Conservation (phyloP, 2,888 invertebrate species). For the Nymphalis urticae region DNA sequence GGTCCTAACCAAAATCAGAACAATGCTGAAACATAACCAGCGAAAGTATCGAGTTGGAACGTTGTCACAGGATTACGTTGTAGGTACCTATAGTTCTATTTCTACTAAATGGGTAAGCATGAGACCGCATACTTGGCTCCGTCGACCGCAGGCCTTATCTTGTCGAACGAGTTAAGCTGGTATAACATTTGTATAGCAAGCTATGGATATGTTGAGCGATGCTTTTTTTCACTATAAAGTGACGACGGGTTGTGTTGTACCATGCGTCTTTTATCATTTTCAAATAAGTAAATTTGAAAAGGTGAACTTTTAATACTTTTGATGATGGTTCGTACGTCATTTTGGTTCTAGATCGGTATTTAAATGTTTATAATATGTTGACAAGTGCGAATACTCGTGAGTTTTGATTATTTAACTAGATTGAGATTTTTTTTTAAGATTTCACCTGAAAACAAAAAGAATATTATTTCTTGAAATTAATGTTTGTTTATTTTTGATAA, state of each 20-base stretch:
- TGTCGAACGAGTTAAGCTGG: neutral
- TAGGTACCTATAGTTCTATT: conserved; percentile 10
- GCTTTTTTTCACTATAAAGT: neutral
- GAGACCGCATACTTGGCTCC: conserved; percentile 21
- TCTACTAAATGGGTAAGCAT: conserved; percentile 23
- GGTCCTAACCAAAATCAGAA: conserved; percentile 1
- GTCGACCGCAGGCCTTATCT: conserved; percentile 25
- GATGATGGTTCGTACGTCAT: too few relatives aligned
- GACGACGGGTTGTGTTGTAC: neutral
- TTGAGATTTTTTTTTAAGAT: too few relatives aligned
- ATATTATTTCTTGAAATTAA: too few relatives aligned
- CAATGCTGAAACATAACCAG: conserved; percentile 4
- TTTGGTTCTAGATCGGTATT: too few relatives aligned
- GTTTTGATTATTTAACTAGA: too few relatives aligned
- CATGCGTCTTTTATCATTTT: too few relatives aligned
- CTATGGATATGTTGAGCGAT: conserved; percentile 1
- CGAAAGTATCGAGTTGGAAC: neutral
- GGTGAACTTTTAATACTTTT: too few relatives aligned
- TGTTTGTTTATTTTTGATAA: too few relatives aligned
- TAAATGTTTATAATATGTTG: too few relatives aligned
- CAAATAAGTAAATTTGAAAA: too few relatives aligned
- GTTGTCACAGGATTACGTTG: conserved; percentile 9
- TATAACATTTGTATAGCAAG: neutral
- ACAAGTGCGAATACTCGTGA: too few relatives aligned
- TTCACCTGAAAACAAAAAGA: too few relatives aligned